These are phyloP conservation scores for Nasonovia ribisnigri DNA, from an alignment of 2,888 invertebrate genomes.

Conservation along the genomic window DNA sequence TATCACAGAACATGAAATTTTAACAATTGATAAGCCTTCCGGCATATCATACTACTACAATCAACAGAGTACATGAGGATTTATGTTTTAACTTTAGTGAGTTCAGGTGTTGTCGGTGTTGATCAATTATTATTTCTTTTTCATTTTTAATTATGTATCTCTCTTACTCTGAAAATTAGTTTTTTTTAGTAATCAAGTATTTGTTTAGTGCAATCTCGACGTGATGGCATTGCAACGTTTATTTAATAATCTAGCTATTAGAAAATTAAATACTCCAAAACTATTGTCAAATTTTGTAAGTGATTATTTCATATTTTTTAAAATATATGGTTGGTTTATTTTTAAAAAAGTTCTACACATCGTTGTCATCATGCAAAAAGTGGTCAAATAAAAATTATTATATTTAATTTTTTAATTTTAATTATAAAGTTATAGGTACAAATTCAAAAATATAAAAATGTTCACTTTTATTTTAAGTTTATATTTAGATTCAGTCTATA, in stretches of 20 bases:
- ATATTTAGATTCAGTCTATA: not conserved
- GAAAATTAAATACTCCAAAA: constrained; percentile 10
- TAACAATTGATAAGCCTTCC: not conserved
- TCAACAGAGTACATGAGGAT: no score
- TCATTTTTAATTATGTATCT: not conserved
- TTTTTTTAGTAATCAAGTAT: not conserved
- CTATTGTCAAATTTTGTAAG: constrained; percentile 49
- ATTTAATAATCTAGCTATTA: not conserved
- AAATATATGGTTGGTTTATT: not conserved
- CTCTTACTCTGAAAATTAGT: not conserved
- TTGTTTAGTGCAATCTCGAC: not conserved
- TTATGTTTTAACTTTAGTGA: not conserved
- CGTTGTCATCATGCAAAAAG: not conserved
- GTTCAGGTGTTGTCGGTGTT: not conserved
- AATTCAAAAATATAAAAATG: not conserved
- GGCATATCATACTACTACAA: not conserved
- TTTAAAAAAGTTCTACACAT: not conserved
- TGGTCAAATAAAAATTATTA: not conserved
- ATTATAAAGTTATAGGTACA: not conserved
- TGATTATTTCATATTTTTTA: not conserved
- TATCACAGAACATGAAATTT: not conserved
- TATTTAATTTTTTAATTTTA: not conserved
- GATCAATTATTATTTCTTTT: not conserved
- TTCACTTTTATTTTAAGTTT: not conserved
- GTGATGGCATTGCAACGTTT: constrained; percentile 39